Evolutionary conservation across 1,140 invertebrate species (phyloP).

Genomic region (Penaeus vannamei): DNA sequence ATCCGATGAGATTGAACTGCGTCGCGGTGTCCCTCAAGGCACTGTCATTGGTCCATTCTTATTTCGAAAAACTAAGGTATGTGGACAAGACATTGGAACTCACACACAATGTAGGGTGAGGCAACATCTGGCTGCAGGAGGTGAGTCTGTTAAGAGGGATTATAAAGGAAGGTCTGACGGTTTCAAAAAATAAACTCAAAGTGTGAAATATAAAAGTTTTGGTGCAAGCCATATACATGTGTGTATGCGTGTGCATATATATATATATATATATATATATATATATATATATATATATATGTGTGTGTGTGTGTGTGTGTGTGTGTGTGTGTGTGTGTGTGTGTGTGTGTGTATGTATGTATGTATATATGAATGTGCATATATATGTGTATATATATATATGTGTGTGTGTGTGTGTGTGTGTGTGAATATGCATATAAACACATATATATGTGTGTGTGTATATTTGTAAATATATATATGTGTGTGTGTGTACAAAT

Average conservation of each 20-base stretch:
- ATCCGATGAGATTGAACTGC: too few relatives aligned
- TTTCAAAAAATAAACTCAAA: too few relatives aligned
- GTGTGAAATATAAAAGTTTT: not conserved
- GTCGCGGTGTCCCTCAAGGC: too few relatives aligned
- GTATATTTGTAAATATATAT: not conserved
- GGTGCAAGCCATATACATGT: not conserved
- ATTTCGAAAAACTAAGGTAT: too few relatives aligned
- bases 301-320: not conserved
- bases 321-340: not conserved
- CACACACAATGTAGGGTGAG: too few relatives aligned
- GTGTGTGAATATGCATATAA: not conserved
- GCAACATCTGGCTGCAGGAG: too few relatives aligned
- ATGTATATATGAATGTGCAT: not conserved
- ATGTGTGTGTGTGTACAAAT: not conserved
- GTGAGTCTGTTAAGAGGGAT: too few relatives aligned
- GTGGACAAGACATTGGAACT: too few relatives aligned
- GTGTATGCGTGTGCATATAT: not conserved
- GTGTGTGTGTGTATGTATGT: not conserved
- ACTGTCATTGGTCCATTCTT: too few relatives aligned
- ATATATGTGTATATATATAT: too few relatives aligned
- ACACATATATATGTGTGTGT: not conserved
- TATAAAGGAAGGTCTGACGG: too few relatives aligned
- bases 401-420: not conserved
- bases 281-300: slow-evolving; percentile 13
- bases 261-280: slow-evolving; percentile 13